Evolutionary conservation across 1,140 invertebrate genomes (phyloP), one percentile per base, ranked within the genome.

Genomic region (Micrasema longulum): DNA sequence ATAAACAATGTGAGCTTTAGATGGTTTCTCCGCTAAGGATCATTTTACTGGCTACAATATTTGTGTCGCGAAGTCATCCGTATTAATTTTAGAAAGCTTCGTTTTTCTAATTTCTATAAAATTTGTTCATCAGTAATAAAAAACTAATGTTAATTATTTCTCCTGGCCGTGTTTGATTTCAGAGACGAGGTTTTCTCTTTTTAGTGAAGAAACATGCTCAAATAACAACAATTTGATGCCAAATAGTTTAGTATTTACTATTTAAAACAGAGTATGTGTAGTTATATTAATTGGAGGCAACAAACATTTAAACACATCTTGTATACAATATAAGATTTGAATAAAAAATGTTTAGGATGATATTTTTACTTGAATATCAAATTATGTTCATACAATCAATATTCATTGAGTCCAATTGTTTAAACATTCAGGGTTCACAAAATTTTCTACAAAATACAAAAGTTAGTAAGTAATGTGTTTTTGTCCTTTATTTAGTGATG

Each of bases 201-300:
- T 6, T 45, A 45, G n/a, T 6, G 3, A 52, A 18, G 20, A 52
- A 5, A 23, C 20, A 20, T 38, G 53, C 53, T 57, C 53, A 57
- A 26, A 57, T 31, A 36, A 57, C 16, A 20, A 31, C 36, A 31
- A 36, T 36, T n/a, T 35, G 14, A 57, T 38, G 53, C 53, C 31
- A 57, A 57, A 57, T 57, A 57, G 31, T 57, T 31, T 38, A 18
- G 20, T 20, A 22, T 50, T 16, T 12, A n/a, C n/a, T n/a, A n/a
- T n/a, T n/a, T n/a, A n/a, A n/a, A n/a, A n/a, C n/a, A n/a, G n/a
- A n/a, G n/a, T n/a, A n/a, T n/a, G n/a, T n/a, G n/a, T 50, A 22
- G 10, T 50, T 18, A 18, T 1, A 22, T 16, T 50, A 6, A 22
- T 45, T 45, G 4, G 36, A 7, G 41, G n/a, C 16, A 14, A 4